phyloP scores from a whole-genome alignment of 2,888 invertebrate species.

The Criorhina ranunculi region DNA sequence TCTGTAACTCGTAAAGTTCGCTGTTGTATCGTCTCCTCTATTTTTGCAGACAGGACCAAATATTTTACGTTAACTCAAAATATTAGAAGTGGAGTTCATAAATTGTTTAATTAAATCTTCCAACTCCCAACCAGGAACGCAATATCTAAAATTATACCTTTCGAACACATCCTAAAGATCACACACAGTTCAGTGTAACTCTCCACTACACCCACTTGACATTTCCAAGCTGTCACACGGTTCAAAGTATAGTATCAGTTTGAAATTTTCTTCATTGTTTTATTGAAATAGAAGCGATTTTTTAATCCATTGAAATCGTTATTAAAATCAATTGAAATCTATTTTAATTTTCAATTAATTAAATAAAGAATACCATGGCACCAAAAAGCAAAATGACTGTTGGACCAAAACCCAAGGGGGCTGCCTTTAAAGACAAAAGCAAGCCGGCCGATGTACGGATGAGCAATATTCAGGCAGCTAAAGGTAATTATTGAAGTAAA shows the following conservation, averaged over 20 bases:
- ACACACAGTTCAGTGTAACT: conserved; percentile 23
- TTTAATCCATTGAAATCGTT: conserved; percentile 59
- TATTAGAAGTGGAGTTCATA: too few species aligned
- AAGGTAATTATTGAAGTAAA: conserved; percentile 88
- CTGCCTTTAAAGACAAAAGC: conserved; percentile 94
- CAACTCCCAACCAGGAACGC: too few species aligned
- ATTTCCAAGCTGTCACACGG: conserved; percentile 50
- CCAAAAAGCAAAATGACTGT: conserved; percentile 81
- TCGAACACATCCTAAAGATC: background rate
- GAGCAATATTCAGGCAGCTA: conserved; percentile 99
- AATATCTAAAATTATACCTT: too few species aligned
- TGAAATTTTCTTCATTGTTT: conserved; percentile 55
- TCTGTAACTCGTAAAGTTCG: too few species aligned
- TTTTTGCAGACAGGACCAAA: too few species aligned
- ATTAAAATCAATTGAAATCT: conserved; percentile 22
- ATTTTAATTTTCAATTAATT: conserved; percentile 25
- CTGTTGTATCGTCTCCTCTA: too few species aligned
- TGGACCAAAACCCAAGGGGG: conserved; percentile 82
- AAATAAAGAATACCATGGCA: conserved; percentile 79
- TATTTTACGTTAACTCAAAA: too few species aligned
- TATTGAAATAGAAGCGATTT: conserved; percentile 35
- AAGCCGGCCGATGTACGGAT: conserved; percentile 97
- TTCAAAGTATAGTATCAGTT: conserved; percentile 17
- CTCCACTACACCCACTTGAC: conserved; percentile 18
- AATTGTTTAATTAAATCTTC: too few species aligned